These are phyloP conservation scores for Electrophaes corylata DNA, from an alignment of 2,888 invertebrate genomes.

Conservation along the genomic window DNA sequence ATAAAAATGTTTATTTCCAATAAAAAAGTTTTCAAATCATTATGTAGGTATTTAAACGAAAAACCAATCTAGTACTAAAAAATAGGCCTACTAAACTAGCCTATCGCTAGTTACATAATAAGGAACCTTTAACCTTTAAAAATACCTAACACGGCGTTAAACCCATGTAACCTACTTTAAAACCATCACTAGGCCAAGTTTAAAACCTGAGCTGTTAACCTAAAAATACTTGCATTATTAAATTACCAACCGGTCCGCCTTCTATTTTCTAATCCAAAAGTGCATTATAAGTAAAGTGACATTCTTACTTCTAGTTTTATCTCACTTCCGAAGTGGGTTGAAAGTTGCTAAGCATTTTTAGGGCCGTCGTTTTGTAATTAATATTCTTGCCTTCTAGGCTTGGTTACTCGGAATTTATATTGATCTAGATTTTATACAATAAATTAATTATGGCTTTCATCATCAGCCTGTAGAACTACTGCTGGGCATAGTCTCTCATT, in stretches of 20 bases:
- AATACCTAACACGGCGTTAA: neutral
- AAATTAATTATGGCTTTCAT: too few relatives aligned
- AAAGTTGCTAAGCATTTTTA: neutral
- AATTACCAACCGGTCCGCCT: constrained; percentile 14
- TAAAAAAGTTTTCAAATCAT: too few relatives aligned
- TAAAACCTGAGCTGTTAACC: constrained; percentile 22
- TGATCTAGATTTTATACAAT: too few relatives aligned
- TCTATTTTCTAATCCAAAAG: constrained; percentile 24
- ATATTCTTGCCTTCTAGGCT: neutral
- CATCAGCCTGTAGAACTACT: too few relatives aligned
- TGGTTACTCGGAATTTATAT: too few relatives aligned
- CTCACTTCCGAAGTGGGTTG: constrained; percentile 10
- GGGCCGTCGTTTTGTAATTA: neutral
- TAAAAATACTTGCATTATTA: constrained; percentile 22
- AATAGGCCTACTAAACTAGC: too few relatives aligned
- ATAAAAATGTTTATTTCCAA: too few relatives aligned
- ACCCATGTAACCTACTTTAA: neutral
- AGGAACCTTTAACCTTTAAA: neutral
- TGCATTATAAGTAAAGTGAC: constrained; percentile 14
- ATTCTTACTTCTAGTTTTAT: constrained; percentile 13
- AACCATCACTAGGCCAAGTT: constrained; percentile 9
- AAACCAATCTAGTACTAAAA: too few relatives aligned
- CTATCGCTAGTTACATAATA: too few relatives aligned
- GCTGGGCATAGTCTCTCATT: too few relatives aligned
- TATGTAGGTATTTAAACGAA: too few relatives aligned